Evolutionary conservation across 2,888 invertebrate genomes (phyloP), one percentile per base, ranked within the genome.

Genomic region (Perizoma affinitatum): DNA sequence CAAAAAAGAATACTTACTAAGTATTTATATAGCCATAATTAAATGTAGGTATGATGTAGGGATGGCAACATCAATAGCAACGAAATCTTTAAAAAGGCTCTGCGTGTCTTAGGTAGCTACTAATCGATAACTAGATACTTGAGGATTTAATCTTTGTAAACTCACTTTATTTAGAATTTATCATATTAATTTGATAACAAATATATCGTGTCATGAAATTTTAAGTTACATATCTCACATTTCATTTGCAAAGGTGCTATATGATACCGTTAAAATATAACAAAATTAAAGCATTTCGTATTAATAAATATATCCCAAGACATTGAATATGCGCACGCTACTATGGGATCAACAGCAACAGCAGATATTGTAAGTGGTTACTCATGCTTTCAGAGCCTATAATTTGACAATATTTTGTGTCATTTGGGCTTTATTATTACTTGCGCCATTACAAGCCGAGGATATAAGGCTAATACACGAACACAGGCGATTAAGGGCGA

Each of bases 321-420:
- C 35, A 4, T 11, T 51, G 54, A 54, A 57, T 66, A 53, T 84
- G 83, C 81, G 68, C 82, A 84, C 90, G 76, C 67, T 91, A 86
- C 87, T 61, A 67, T 6, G 73, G 83, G 89, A 90, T 88, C 87
- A 85, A 82, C 86, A 69, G 81, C 61, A 49, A 61, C 49, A 50
- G 46, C 87, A 84, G 87, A 86, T 88, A 76, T 72, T 81, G 86
- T 91, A 89, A 92, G 91, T 91, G 91, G 91, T 87, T 87, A 85
- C 88, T 88, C 90, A 86, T 88, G 84, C 86, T 86, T 89, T 88
- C 90, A 87, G 86, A 89, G 84, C 86, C 90, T 91, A 92, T 92
- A 92, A 92, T 92, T 92, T 92, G 90, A 91, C 91, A 92, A 91
- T 92, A 91, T 91, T 92, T 91, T 92, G 91, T 92, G 91, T 92